Percentiles rank a stretch among this genome's conserved stretches.
Evolutionary conservation across 2,113 vertebrate genomes (phyloP).

Genomic region (Taurulus bubalis): DNA sequence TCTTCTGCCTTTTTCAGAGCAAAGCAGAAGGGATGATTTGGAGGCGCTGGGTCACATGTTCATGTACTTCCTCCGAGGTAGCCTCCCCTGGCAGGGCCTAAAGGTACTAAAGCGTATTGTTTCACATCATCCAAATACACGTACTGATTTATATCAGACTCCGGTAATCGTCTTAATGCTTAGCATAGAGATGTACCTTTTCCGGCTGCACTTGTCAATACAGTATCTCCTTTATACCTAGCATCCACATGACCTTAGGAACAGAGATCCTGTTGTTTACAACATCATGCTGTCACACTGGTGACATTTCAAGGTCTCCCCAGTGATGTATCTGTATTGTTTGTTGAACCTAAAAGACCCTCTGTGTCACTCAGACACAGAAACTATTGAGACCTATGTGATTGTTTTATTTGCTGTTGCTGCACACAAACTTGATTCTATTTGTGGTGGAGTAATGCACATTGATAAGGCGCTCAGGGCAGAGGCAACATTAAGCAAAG

Average conservation of each 20-base stretch:
- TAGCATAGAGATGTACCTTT: constrained; percentile 4
- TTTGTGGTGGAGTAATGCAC: not conserved
- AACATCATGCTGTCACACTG: constrained; percentile 18
- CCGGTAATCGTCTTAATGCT: constrained; percentile 12
- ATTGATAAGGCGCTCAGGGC: not conserved
- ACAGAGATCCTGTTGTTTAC: constrained; percentile 16
- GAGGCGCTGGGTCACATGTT: constrained; percentile 99
- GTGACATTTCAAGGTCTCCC: constrained; percentile 34
- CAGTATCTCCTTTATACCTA: constrained; percentile 5
- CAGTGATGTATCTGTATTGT: not conserved
- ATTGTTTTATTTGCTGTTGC: not conserved
- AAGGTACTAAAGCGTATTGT: constrained; percentile 85
- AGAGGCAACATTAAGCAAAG: not conserved
- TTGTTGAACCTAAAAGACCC: constrained; percentile 15
- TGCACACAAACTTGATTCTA: not conserved
- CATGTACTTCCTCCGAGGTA: constrained; percentile 97
- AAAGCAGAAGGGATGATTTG: constrained; percentile 97
- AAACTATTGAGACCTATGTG: not conserved
- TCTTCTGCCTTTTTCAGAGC: constrained; percentile 83
- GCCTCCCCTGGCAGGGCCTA: constrained; percentile 97
- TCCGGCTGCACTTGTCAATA: not conserved
- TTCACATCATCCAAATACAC: not conserved
- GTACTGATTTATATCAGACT: constrained; percentile 15
- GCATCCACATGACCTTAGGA: not conserved
- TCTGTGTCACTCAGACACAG: not conserved